Conservation (phyloP, 2,113 vertebrate species). For the Pitta sordida region DNA sequence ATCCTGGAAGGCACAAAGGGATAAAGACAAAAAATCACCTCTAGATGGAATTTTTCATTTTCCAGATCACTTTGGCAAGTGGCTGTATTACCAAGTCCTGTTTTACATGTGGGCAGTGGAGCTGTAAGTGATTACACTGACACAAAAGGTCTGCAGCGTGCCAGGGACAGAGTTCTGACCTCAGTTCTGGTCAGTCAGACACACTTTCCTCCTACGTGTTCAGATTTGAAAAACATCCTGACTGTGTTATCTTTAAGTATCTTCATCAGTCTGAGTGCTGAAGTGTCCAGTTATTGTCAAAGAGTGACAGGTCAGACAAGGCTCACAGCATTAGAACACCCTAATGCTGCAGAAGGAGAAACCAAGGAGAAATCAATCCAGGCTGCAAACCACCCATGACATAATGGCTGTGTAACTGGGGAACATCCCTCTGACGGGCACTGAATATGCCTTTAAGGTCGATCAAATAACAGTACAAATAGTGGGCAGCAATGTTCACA, state of each 20-base stretch:
- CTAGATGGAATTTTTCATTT: not conserved
- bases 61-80: not conserved
- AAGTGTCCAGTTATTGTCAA: not conserved
- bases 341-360: not conserved
- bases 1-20: conserved; percentile 76
- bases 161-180: not conserved
- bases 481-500: not conserved
- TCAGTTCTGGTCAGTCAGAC: not conserved
- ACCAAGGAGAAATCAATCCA: conserved; percentile 11
- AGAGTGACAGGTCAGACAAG: not conserved
- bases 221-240: not conserved
- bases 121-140: not conserved
- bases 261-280: not conserved
- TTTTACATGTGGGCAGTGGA: not conserved
- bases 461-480: not conserved
- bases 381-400: not conserved
- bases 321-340: not conserved
- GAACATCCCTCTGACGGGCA: not conserved
- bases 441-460: not conserved
- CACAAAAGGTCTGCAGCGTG: not conserved
- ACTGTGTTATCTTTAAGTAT: not conserved
- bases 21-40: not conserved
- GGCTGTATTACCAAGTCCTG: not conserved
- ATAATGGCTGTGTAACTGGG: not conserved
- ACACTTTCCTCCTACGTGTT: not conserved